Conservation (phyloP, 2,797 vertebrate genomes). For the Dromococcyx pavoninus region DNA sequence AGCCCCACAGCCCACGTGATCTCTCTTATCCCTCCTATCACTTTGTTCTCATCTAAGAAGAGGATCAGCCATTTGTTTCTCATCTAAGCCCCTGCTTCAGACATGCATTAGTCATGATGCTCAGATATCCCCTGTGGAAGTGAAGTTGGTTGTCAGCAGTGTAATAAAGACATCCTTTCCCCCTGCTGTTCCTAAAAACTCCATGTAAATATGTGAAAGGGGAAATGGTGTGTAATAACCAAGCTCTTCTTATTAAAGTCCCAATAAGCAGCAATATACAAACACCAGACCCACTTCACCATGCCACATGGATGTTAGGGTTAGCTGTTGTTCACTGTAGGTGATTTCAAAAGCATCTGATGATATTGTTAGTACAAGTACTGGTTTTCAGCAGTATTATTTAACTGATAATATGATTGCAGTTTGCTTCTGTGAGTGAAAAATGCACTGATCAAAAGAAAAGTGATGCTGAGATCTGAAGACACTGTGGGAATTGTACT, state of each 20-base stretch:
- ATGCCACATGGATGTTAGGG: background rate
- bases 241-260: background rate
- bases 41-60: slow-evolving; percentile 16
- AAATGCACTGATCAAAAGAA: slow-evolving; percentile 13
- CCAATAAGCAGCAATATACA: background rate
- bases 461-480: background rate
- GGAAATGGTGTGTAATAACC: background rate
- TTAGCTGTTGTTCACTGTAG: background rate
- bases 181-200: background rate
- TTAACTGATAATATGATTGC: background rate
- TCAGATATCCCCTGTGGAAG: background rate
- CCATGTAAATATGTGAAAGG: background rate
- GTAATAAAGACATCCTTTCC: background rate
- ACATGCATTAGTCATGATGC: background rate
- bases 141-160: background rate
- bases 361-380: background rate
- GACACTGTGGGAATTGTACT: background rate
- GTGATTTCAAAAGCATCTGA: slow-evolving; percentile 11
- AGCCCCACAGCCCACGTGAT: background rate
- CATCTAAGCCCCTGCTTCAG: background rate
- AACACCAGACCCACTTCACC: background rate
- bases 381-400: background rate
- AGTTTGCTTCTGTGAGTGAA: background rate
- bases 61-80: slow-evolving; percentile 37
- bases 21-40: background rate